Evolutionary conservation across 2,888 invertebrate species (phyloP), one percentile per base, ranked within the genome.

Genomic region (Caenorhabditis virilis): DNA sequence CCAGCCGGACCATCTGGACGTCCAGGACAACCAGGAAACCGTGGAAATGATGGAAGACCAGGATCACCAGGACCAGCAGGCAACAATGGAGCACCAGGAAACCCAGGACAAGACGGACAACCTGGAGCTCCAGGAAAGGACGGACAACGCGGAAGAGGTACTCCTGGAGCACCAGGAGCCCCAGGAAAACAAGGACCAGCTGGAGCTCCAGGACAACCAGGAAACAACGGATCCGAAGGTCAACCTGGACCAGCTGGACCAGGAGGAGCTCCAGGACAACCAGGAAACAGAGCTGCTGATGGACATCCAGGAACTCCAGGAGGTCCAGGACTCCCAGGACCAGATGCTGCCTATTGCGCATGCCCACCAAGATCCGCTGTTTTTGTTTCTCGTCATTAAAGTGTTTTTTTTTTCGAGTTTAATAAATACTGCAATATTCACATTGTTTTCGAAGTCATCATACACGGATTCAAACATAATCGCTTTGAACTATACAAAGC

Each of bases 1-100:
- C 62, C 65, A 36, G 54, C 59, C 27, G 80, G 79, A 69, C 76
- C 76, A 57, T 63, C 71, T 46, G 79, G 79, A 57, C 69, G 62
- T 16, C 68, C 74, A 41, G 79, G 79, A 66, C 55, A 63, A 33
- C 72, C 75, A 43, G 77, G 79, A 59, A 39, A 39, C 15, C 64
- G 63, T 15, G 77, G 78, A 66, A 62, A 69, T 35, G 70, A 61
- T 39, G 78, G 78, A 56, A 55, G 53, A 9, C 70, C 70, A 51
- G 74, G 74, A 52, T 53, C 46, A 22, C 72, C 65, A 41, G 80
- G 80, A 59, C 65, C 69, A 41, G 50, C 57, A 42, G 80, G 80
- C 59, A 58, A 69, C 42, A 59, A 58, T 38, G 80, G 80, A 60
- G 62, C 65, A 9, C 66, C 78, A 60, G 77, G 77, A 66, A 52